Evolutionary conservation across 1,140 invertebrate species (phyloP).

Genomic region (Drosophila teissieri): DNA sequence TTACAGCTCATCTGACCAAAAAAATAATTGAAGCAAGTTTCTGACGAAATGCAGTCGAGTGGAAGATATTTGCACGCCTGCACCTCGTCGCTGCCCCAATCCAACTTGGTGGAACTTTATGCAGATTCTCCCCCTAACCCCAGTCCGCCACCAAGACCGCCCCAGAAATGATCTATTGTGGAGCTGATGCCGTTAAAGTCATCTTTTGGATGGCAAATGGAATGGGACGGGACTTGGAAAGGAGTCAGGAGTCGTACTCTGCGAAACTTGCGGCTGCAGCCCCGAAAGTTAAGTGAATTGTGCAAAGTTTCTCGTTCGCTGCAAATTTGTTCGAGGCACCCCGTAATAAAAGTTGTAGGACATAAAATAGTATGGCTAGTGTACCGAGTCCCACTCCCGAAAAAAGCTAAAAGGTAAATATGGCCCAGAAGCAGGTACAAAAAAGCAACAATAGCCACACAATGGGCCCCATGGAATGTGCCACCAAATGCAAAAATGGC

Average conservation of each 20-base stretch:
- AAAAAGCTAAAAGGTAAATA: conserved; percentile 73
- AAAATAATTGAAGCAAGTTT: conserved; percentile 52
- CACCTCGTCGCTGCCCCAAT: conserved; percentile 23
- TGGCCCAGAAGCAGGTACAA: conserved; percentile 46
- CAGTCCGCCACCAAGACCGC: background rate
- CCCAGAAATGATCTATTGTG: conserved; percentile 67
- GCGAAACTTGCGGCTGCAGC: conserved; percentile 62
- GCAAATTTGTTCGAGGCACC: conserved; percentile 68
- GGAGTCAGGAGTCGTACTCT: conserved; percentile 37
- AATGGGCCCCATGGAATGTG: conserved; percentile 76
- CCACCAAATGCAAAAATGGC: conserved; percentile 80
- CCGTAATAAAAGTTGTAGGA: conserved; percentile 62
- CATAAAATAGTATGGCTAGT: conserved; percentile 10
- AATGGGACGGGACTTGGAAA: conserved; percentile 7
- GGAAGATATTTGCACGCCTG: conserved; percentile 60
- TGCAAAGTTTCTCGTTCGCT: conserved; percentile 73
- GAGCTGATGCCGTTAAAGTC: conserved; percentile 6
- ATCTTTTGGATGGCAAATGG: conserved; percentile 53
- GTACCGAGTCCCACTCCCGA: conserved; percentile 21
- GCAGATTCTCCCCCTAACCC: conserved; percentile 11
- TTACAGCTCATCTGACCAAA: conserved; percentile 58
- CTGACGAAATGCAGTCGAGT: conserved; percentile 58
- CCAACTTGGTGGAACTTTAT: conserved; percentile 47
- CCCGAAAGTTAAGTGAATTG: conserved; percentile 81
- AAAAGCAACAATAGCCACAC: conserved; percentile 64